Conservation (phyloP, 2,888 invertebrate genomes). For the Linhomoeus sp. region DNA sequence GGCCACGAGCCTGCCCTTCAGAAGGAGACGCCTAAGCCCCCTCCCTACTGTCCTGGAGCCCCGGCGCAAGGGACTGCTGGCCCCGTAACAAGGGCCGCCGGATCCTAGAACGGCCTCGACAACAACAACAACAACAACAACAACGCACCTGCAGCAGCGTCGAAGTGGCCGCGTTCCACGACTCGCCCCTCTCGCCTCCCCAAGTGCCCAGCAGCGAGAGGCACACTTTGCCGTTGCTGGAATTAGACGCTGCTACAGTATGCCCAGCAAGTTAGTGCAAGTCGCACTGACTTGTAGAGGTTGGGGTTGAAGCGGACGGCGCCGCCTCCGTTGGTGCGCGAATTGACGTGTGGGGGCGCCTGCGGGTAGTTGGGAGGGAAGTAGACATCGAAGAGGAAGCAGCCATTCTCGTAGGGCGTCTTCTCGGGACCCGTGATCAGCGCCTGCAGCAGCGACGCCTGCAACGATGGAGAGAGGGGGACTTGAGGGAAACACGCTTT, state of each 20-base stretch:
- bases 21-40: no score
- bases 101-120: no score
- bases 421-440: conserved; percentile 23
- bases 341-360: conserved; percentile 30
- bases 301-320: conserved; percentile 33
- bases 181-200: conserved; percentile 14
- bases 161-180: conserved; percentile 14
- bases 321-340: conserved; percentile 32
- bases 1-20: no score
- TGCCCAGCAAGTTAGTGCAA: background rate
- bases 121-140: no score
- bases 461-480: no score
- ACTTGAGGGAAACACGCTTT: no score
- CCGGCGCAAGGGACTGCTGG: no score
- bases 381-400: conserved; percentile 33
- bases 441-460: conserved; percentile 12
- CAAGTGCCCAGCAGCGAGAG: conserved; percentile 16
- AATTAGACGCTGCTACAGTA: no score
- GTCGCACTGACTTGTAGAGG: conserved; percentile 23
- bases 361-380: conserved; percentile 32
- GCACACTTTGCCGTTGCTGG: conserved; percentile 14
- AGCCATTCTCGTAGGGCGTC: conserved; percentile 29
- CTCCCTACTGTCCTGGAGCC: no score
- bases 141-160: conserved; percentile 12
- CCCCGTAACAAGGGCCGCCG: no score